These are phyloP conservation scores for Gephyroberyx darwinii DNA, from an alignment of 2,797 vertebrate genomes.

Conservation along the genomic window DNA sequence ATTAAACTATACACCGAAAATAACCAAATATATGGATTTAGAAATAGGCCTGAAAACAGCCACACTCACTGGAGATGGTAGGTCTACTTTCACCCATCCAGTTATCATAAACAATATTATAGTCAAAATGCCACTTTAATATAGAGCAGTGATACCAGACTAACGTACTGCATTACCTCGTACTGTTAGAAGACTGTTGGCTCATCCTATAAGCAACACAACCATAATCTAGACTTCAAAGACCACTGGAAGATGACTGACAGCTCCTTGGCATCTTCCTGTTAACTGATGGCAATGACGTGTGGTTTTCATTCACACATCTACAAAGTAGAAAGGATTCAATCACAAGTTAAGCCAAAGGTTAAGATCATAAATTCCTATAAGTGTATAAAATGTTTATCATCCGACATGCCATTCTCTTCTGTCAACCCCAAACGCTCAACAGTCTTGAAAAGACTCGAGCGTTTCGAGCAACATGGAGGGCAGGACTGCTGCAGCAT, in stretches of 20 bases:
- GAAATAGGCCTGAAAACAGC: background rate
- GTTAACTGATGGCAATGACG: slow-evolving; percentile 21
- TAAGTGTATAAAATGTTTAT: slow-evolving; percentile 19
- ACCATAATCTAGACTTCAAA: slow-evolving; percentile 28
- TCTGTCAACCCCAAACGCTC: slow-evolving; percentile 17
- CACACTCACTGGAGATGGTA: background rate
- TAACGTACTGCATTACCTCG: slow-evolving; percentile 29
- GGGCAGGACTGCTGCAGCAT: slow-evolving; percentile 22
- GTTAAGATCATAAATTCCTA: slow-evolving; percentile 31
- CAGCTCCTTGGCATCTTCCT: background rate
- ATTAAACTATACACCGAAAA: slow-evolving; percentile 4
- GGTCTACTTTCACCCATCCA: background rate
- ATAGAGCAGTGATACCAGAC: background rate
- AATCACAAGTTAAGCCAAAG: slow-evolving; percentile 15
- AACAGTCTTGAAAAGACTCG: slow-evolving; percentile 3
- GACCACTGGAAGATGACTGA: slow-evolving; percentile 9
- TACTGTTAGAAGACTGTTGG: slow-evolving; percentile 18
- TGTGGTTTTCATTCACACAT: slow-evolving; percentile 30
- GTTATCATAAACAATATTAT: slow-evolving; percentile 11
- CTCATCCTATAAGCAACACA: slow-evolving; percentile 10
- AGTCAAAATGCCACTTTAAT: background rate
- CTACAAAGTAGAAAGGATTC: slow-evolving; percentile 22
- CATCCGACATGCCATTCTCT: slow-evolving; percentile 7
- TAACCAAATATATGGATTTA: slow-evolving; percentile 8
- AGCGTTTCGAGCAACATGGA: slow-evolving; percentile 8